A percentile compares a stretch with the other conserved stretches of the same genome.
Evolutionary conservation across 2,888 invertebrate species (phyloP).

Genomic region (Ochropleura plecta): DNA sequence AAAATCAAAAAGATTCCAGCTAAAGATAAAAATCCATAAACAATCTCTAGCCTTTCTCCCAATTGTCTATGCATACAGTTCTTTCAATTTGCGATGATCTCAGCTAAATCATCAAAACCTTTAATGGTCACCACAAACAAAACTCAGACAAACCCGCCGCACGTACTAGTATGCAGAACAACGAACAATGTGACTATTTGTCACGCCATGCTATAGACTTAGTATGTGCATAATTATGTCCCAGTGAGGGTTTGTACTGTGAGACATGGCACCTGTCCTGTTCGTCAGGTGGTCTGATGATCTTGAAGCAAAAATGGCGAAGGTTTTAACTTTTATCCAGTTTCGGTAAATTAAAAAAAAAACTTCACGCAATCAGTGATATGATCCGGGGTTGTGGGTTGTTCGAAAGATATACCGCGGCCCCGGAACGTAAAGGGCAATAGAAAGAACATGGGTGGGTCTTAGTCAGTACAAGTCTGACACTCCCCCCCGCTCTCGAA

Average conservation of each 20-base stretch:
- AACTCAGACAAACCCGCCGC: slow-evolving; percentile 39
- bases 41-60: background rate
- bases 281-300: slow-evolving; percentile 46
- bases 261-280: slow-evolving; percentile 60
- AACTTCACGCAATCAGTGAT: background rate
- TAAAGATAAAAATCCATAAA: background rate
- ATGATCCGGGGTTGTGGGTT: too few relatives aligned
- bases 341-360: background rate
- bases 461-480: too few relatives aligned
- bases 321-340: background rate
- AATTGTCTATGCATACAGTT: background rate
- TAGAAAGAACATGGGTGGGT: too few relatives aligned
- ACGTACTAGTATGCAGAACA: slow-evolving; percentile 36
- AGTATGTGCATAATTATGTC: slow-evolving; percentile 70
- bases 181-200: slow-evolving; percentile 67
- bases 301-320: slow-evolving; percentile 37
- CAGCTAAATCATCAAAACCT: background rate
- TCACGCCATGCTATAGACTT: slow-evolving; percentile 64
- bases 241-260: slow-evolving; percentile 50
- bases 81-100: background rate
- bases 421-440: too few relatives aligned
- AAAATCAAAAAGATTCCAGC: background rate
- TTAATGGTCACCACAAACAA: background rate
- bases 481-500: too few relatives aligned
- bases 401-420: too few relatives aligned